Conservation (phyloP, 92 coral and sea anemone species). For the Umimayanthus kanabou region DNA sequence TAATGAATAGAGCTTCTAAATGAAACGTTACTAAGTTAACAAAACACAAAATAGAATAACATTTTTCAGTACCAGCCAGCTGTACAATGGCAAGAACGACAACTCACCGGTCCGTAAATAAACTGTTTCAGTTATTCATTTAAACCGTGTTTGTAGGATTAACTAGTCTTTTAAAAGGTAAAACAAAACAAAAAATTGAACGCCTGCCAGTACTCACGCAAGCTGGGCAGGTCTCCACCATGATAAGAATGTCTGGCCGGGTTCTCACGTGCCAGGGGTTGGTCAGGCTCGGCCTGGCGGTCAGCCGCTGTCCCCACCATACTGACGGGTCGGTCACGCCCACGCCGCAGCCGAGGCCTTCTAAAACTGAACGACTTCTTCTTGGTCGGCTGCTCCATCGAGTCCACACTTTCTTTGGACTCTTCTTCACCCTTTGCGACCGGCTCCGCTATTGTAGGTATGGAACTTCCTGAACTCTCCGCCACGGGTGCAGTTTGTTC, state of each 20-base stretch:
- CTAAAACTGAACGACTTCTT: constrained; percentile 5
- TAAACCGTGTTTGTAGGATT: too few relatives aligned
- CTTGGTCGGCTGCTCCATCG: neutral
- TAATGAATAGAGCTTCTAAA: too few relatives aligned
- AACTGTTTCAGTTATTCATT: too few relatives aligned
- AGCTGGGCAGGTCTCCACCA: constrained; percentile 74
- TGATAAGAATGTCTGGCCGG: constrained; percentile 78
- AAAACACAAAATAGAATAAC: too few relatives aligned
- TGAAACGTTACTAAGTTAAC: too few relatives aligned
- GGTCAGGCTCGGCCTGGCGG: constrained; percentile 15
- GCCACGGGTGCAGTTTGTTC: constrained; percentile 36
- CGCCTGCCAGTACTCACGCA: constrained; percentile 49
- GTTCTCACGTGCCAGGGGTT: constrained; percentile 54
- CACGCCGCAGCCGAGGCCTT: constrained; percentile 46
- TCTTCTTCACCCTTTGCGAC: constrained; percentile 27
- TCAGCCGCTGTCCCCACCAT: constrained; percentile 71
- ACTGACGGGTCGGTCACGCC: constrained; percentile 73
- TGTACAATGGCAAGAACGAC: too few relatives aligned
- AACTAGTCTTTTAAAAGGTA: too few relatives aligned
- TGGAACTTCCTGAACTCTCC: constrained; percentile 29
- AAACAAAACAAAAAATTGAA: neutral
- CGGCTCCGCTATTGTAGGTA: constrained; percentile 34
- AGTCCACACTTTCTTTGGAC: neutral
- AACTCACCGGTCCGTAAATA: too few relatives aligned
- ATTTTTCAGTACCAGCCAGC: too few relatives aligned